Evolutionary conservation across 2,113 vertebrate species (phyloP).

Genomic region (Grallaria varia): DNA sequence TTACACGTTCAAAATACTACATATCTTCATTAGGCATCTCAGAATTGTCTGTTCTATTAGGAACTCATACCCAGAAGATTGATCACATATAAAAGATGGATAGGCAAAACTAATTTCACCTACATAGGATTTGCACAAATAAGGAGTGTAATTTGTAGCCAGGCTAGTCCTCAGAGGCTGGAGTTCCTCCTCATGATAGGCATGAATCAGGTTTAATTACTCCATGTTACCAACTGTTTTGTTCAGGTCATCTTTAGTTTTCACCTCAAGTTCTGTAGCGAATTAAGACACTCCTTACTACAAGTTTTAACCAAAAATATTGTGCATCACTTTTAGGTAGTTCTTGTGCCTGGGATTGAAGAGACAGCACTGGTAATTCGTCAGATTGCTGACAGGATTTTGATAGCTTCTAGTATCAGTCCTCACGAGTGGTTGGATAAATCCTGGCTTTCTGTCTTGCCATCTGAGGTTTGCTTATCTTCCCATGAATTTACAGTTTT

Average conservation of each 20-base stretch:
- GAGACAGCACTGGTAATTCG: slow-evolving; percentile 81
- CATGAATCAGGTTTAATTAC: not conserved
- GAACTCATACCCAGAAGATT: not conserved
- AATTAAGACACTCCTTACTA: not conserved
- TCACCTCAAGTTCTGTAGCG: not conserved
- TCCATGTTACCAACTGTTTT: not conserved
- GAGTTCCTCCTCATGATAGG: not conserved
- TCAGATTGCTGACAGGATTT: slow-evolving; percentile 81
- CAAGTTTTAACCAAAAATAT: slow-evolving; percentile 1
- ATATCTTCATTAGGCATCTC: not conserved
- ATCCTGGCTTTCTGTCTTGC: slow-evolving; percentile 84
- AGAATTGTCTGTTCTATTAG: not conserved
- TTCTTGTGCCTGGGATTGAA: slow-evolving; percentile 77
- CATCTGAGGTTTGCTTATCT: slow-evolving; percentile 80
- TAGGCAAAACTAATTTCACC: not conserved
- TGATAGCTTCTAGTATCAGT: slow-evolving; percentile 76
- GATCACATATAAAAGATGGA: not conserved
- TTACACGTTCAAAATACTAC: not conserved
- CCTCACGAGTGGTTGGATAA: slow-evolving; percentile 81
- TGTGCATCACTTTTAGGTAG: slow-evolving; percentile 74
- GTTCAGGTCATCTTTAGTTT: not conserved
- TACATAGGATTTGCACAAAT: not conserved
- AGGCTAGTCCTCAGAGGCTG: not conserved
- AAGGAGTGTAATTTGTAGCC: not conserved
- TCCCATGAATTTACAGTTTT: not conserved